Percentiles rank a stretch among this genome's conserved stretches.
These are phyloP conservation scores for Salticus scenicus DNA, from an alignment of 2,888 invertebrate genomes.

Conservation along the genomic window DNA sequence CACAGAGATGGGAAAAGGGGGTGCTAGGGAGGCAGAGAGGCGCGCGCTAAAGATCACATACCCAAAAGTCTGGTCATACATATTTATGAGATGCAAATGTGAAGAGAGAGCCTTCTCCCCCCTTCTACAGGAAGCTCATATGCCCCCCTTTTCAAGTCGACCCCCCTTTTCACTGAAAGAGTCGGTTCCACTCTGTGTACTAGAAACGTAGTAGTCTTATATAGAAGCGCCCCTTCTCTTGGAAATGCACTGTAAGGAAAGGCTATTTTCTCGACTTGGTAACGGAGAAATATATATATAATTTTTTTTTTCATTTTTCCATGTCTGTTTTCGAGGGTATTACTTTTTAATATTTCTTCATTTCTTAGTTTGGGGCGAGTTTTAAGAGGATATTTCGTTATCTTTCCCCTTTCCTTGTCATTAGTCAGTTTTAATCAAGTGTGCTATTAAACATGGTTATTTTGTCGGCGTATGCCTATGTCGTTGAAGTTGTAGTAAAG, in stretches of 20 bases:
- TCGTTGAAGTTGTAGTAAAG: no score
- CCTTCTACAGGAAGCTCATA: slow-evolving; percentile 48
- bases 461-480: neutral
- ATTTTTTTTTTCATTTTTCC: neutral
- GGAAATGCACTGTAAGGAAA: slow-evolving; percentile 14
- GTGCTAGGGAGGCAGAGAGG: neutral
- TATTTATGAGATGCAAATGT: slow-evolving; percentile 70
- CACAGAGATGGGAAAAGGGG: slow-evolving; percentile 7
- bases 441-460: neutral
- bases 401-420: neutral
- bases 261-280: slow-evolving; percentile 55
- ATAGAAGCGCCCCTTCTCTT: neutral
- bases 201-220: neutral
- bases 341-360: slow-evolving; percentile 16
- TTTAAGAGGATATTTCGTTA: neutral
- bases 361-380: slow-evolving; percentile 8
- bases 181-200: slow-evolving; percentile 24
- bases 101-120: slow-evolving; percentile 54
- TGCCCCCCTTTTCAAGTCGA: slow-evolving; percentile 24
- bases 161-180: slow-evolving; percentile 11
- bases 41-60: slow-evolving; percentile 69
- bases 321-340: neutral
- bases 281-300: slow-evolving; percentile 4
- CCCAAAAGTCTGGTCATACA: slow-evolving; percentile 69
- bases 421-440: neutral